A percentile compares a stretch with the other conserved stretches of the same genome.
phyloP scores from a whole-genome alignment of 2,797 vertebrate genomes.

The Rhynchonycteris naso region DNA sequence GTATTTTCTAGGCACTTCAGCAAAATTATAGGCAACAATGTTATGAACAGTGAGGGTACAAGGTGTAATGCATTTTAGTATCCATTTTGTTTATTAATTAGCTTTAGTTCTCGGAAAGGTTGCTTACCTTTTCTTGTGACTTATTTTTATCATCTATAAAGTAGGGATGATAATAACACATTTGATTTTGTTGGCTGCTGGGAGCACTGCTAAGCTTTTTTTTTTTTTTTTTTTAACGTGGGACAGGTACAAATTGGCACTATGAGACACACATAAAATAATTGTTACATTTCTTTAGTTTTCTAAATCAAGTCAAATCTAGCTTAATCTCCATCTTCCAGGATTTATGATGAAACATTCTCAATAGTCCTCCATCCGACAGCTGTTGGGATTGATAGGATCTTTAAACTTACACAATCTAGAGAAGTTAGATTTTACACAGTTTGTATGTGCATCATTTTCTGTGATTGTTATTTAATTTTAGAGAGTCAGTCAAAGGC shows the following conservation, averaged over 20 bases:
- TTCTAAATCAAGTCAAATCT: background rate
- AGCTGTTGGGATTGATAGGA: background rate
- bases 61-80: background rate
- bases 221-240: background rate
- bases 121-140: background rate
- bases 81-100: background rate
- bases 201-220: background rate
- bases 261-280: background rate
- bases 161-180: background rate
- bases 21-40: background rate
- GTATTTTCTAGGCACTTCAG: background rate
- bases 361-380: background rate
- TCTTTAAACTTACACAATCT: background rate
- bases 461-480: background rate
- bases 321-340: background rate
- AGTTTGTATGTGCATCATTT: background rate
- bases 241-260: background rate
- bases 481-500: background rate
- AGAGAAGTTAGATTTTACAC: background rate
- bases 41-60: background rate
- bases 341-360: background rate
- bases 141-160: slow-evolving; percentile 39
- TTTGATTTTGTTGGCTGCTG: background rate
- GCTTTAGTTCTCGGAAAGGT: background rate
- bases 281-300: background rate